Evolutionary conservation across 2,797 vertebrate species (phyloP), one percentile per base, ranked within the genome.

Genomic region (Leptoclinus maculatus): DNA sequence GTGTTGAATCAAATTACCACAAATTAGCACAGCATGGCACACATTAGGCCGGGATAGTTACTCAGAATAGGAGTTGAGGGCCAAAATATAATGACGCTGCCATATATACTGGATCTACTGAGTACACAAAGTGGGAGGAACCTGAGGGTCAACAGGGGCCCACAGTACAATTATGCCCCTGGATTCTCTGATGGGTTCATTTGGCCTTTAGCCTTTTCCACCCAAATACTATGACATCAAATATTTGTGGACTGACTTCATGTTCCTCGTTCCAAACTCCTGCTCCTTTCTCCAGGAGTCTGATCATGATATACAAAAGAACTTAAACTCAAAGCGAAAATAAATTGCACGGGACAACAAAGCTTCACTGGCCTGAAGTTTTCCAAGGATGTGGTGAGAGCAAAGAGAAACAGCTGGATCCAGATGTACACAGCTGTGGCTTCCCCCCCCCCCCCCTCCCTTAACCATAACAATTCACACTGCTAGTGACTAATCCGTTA

Each of bases 401-500:
- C 65, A 71, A 85, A 78, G 59, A 72, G 62, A 81, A 80, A 86
- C 90, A 92, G 82, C 87, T 90, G 90, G 70, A 71, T 85, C 71
- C 80, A 88, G 84, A 88, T 82, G 79, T 66, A 51, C 38, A 68
- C 89, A 92, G 89, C 90, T 89, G 88, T 53, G 64, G 62, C 64
- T 66, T 7, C 87, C 17, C 43, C 16, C 45, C 6, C 34, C 32
- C 5, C 29, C 21, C 25, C 45, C 86, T 72, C 82, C 38, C 45
- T 74, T 34, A 63, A 77, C 78, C 80, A 76, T 73, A 88, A 89
- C 79, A 86, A 70, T 78, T 85, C 74, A 64, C 56, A 47, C 80
- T 38, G 83, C 78, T 62, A 59, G 85, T 90, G 83, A 91, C 80
- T 84, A 89, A 93, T 89, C 84, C 80, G 58, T 83, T 82, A 77